Percentiles rank a stretch among this genome's conserved stretches.
Conservation (phyloP, 2,888 invertebrate genomes). For the Mythimna loreyi region DNA sequence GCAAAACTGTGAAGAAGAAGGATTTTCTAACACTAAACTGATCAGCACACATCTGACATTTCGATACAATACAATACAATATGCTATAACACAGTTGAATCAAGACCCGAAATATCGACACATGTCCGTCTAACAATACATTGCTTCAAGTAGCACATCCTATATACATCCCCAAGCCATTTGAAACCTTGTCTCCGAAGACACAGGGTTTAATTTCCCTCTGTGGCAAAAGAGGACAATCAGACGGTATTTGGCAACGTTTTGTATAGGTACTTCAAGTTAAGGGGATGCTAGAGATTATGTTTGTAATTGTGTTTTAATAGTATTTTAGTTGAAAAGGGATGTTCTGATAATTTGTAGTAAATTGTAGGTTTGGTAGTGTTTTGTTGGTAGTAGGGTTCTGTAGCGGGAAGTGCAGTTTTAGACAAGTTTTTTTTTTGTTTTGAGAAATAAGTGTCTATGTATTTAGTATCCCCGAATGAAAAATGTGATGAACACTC, state of each 20-base stretch:
- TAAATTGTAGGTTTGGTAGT: slow-evolving; percentile 44
- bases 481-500: too few species aligned
- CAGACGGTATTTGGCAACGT: slow-evolving; percentile 63
- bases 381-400: neutral
- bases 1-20: slow-evolving; percentile 13
- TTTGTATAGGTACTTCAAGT: slow-evolving; percentile 83
- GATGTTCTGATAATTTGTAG: slow-evolving; percentile 54
- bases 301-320: slow-evolving; percentile 86
- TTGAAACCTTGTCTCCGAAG: slow-evolving; percentile 50
- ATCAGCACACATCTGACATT: slow-evolving; percentile 38
- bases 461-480: too few species aligned
- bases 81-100: slow-evolving; percentile 60
- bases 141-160: slow-evolving; percentile 79
- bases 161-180: slow-evolving; percentile 67
- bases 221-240: slow-evolving; percentile 27
- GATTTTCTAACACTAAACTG: slow-evolving; percentile 28
- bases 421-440: too few species aligned
- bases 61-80: slow-evolving; percentile 27
- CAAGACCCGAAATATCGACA: slow-evolving; percentile 82
- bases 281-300: slow-evolving; percentile 85
- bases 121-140: slow-evolving; percentile 83
- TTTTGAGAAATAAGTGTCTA: too few species aligned
- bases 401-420: too few species aligned
- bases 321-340: slow-evolving; percentile 77
- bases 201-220: slow-evolving; percentile 65